Conservation (phyloP, 1,140 invertebrate genomes). For the Conopomorpha cramerella region DNA sequence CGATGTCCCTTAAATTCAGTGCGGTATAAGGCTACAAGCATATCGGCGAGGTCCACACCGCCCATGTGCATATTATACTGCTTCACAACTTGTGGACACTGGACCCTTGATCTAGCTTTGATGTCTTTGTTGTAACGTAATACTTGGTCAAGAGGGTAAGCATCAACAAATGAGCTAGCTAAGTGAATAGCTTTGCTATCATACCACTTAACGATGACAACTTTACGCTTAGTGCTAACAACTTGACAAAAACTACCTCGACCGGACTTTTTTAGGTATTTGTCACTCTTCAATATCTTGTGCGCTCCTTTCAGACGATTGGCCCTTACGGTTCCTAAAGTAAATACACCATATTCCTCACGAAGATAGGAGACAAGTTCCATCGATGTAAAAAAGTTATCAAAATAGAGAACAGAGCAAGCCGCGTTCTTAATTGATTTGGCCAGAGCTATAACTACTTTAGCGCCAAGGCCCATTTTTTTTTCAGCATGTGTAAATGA, state of each 20-base stretch:
- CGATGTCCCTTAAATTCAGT: conserved; percentile 12
- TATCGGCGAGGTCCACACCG: conserved; percentile 22
- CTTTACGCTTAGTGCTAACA: conserved; percentile 9
- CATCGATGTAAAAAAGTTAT: conserved; percentile 13
- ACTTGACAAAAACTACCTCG: conserved; percentile 6
- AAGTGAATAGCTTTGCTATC: conserved; percentile 39
- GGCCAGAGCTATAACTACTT: conserved; percentile 8
- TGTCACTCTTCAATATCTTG: conserved; percentile 13
- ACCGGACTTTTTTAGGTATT: conserved; percentile 20
- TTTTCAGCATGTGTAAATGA: conserved; percentile 6
- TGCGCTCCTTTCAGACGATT: conserved; percentile 14
- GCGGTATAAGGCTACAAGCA: conserved; percentile 13
- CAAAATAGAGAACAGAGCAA: conserved; percentile 9
- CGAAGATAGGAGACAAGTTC: conserved; percentile 9
- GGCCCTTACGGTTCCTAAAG: conserved; percentile 13
- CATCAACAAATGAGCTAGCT: conserved; percentile 21
- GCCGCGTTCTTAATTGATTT: conserved; percentile 7
- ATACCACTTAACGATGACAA: conserved; percentile 27
- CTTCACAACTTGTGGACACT: conserved; percentile 30
- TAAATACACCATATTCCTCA: conserved; percentile 14
- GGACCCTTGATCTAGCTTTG: conserved; percentile 20
- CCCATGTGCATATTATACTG: conserved; percentile 41
- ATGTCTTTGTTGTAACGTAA: conserved; percentile 20
- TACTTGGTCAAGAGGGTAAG: conserved; percentile 16
- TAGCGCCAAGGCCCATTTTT: conserved; percentile 8